phyloP scores from a whole-genome alignment of 1,140 invertebrate genomes.

The Campoletis sonorensis region DNA sequence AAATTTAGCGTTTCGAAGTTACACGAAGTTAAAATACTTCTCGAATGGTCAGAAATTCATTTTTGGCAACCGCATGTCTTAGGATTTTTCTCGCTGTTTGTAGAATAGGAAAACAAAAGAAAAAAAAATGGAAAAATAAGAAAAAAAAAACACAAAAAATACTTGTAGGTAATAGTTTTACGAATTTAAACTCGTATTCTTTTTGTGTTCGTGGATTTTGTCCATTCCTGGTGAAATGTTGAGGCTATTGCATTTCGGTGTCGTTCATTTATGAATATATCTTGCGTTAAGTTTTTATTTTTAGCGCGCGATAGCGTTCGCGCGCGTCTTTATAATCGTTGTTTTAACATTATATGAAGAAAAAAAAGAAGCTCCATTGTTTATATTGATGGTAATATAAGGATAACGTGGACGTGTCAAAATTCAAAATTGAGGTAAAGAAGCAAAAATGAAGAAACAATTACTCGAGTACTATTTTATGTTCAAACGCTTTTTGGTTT shows the following conservation, averaged over 20 bases:
- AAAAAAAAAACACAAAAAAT: constrained; percentile 19
- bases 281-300: constrained; percentile 68
- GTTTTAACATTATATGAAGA: constrained; percentile 51
- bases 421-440: constrained; percentile 75
- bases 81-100: constrained; percentile 75
- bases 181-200: constrained; percentile 73
- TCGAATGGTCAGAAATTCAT: constrained; percentile 54
- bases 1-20: constrained; percentile 47
- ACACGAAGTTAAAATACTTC: constrained; percentile 44
- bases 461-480: constrained; percentile 69
- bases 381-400: constrained; percentile 71
- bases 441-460: constrained; percentile 47
- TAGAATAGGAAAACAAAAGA: constrained; percentile 62
- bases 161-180: constrained; percentile 71
- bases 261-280: constrained; percentile 60
- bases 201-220: constrained; percentile 74
- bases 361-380: constrained; percentile 54
- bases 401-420: constrained; percentile 73
- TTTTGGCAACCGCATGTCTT: constrained; percentile 70
- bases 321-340: constrained; percentile 56
- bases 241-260: constrained; percentile 73
- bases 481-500: constrained; percentile 71
- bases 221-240: constrained; percentile 74
- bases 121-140: constrained; percentile 26
- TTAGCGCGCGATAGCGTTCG: constrained; percentile 56